Evolutionary conservation across 2,113 vertebrate genomes (phyloP).

Genomic region (Brachyhypopomus gauderio): DNA sequence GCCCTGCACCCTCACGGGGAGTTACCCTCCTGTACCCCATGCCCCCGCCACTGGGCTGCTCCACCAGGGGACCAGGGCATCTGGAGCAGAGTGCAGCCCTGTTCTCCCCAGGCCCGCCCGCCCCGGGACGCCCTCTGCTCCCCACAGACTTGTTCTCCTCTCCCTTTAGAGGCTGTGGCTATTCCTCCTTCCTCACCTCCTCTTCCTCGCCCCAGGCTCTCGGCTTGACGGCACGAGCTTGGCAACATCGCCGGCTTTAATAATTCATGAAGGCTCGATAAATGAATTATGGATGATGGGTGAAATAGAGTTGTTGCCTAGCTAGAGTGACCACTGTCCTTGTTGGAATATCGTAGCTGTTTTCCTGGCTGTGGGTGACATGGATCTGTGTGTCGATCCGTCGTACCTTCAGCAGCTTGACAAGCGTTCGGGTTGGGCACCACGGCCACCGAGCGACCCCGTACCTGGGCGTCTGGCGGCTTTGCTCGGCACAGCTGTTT

Average conservation of each 20-base stretch:
- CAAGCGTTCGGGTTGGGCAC: not conserved
- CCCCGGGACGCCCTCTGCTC: not conserved
- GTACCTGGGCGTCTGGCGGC: not conserved
- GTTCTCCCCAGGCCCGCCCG: constrained; percentile 62
- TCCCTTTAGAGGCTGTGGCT: not conserved
- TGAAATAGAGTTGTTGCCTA: no score
- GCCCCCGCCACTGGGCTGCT: constrained; percentile 86
- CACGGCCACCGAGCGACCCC: not conserved
- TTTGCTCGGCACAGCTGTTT: not conserved
- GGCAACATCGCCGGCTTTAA: not conserved
- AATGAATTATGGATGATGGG: no score
- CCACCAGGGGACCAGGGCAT: constrained; percentile 84
- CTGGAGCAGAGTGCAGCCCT: constrained; percentile 89
- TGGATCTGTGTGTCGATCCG: not conserved
- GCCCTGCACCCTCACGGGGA: constrained; percentile 89
- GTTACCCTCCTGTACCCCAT: constrained; percentile 86
- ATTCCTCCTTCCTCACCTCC: not conserved
- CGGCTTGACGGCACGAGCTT: not conserved
- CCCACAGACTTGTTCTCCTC: constrained; percentile 8
- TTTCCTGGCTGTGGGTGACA: no score
- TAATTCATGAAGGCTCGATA: not conserved
- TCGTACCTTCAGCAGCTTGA: not conserved
- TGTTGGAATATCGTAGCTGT: no score
- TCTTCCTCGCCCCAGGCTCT: not conserved
- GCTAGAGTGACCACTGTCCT: no score